phyloP scores from a whole-genome alignment of 2,888 invertebrate genomes.

The Onthophagus sagittarius region DNA sequence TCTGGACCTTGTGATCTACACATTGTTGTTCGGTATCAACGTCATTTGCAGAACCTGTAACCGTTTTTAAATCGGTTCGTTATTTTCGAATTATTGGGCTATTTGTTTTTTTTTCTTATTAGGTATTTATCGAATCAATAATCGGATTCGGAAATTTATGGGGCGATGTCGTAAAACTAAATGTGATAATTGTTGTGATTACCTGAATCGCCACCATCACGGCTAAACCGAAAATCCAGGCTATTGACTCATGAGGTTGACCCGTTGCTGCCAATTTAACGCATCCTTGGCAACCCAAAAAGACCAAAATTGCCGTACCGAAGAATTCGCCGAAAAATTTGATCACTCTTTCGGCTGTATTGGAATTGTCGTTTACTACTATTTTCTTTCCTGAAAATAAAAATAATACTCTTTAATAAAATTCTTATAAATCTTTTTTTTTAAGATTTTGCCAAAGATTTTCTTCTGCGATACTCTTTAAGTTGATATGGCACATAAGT shows the following conservation, averaged over 20 bases:
- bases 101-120: neutral
- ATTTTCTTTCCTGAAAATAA: slow-evolving; percentile 21
- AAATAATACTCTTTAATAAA: neutral
- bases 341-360: slow-evolving; percentile 40
- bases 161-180: no score
- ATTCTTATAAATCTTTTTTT: no score
- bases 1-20: neutral
- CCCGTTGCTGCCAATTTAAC: slow-evolving; percentile 44
- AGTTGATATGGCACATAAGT: no score
- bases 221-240: slow-evolving; percentile 65
- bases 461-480: no score
- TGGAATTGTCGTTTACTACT: slow-evolving; percentile 38
- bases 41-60: neutral
- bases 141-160: no score
- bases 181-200: no score
- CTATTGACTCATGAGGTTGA: slow-evolving; percentile 52
- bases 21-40: neutral
- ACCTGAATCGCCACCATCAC: slow-evolving; percentile 68
- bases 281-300: slow-evolving; percentile 72
- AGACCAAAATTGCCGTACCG: slow-evolving; percentile 64
- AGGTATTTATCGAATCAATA: neutral
- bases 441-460: no score
- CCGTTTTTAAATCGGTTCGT: neutral
- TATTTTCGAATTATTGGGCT: neutral
- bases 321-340: slow-evolving; percentile 58